phyloP scores from a whole-genome alignment of 2,888 invertebrate species.

The Dryocosmus kuriphilus region DNA sequence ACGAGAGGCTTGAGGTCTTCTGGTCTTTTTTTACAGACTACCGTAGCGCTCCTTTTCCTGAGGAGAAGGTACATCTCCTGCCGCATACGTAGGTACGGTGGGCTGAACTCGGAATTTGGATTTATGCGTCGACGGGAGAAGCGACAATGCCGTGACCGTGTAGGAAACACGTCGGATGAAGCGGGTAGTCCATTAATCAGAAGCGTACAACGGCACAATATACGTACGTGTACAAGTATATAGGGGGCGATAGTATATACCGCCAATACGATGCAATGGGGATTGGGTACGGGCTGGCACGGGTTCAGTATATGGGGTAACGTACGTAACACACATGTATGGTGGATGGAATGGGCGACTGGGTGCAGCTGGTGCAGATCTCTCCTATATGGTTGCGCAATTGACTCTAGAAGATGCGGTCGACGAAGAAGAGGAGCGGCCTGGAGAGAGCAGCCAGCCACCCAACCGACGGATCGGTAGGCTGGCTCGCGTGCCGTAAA shows the following conservation, averaged over 20 bases:
- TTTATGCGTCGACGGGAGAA: slow-evolving; percentile 61
- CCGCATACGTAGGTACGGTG: slow-evolving; percentile 31
- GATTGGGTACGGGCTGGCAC: slow-evolving; percentile 47
- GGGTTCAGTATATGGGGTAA: slow-evolving; percentile 42
- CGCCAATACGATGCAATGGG: slow-evolving; percentile 48
- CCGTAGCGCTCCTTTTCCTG: slow-evolving; percentile 30
- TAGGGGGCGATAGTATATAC: slow-evolving; percentile 43
- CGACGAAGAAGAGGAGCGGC: slow-evolving; percentile 59
- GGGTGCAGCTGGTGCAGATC: slow-evolving; percentile 66
- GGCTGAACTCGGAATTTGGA: slow-evolving; percentile 58
- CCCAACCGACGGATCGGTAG: slow-evolving; percentile 61
- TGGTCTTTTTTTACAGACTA: slow-evolving; percentile 20
- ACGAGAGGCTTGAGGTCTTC: background rate
- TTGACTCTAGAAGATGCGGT: slow-evolving; percentile 54
- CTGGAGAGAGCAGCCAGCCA: slow-evolving; percentile 40
- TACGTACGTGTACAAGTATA: slow-evolving; percentile 1
- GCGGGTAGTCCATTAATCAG: slow-evolving; percentile 66
- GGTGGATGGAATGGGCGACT: slow-evolving; percentile 61
- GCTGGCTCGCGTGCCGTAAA: slow-evolving; percentile 77
- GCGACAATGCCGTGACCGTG: slow-evolving; percentile 60
- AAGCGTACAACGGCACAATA: slow-evolving; percentile 61
- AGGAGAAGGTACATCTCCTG: slow-evolving; percentile 20
- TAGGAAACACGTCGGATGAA: slow-evolving; percentile 60
- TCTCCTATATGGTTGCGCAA: slow-evolving; percentile 65
- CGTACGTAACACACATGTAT: slow-evolving; percentile 55